phyloP scores from a whole-genome alignment of 2,113 vertebrate species.

The Nipponia nippon region DNA sequence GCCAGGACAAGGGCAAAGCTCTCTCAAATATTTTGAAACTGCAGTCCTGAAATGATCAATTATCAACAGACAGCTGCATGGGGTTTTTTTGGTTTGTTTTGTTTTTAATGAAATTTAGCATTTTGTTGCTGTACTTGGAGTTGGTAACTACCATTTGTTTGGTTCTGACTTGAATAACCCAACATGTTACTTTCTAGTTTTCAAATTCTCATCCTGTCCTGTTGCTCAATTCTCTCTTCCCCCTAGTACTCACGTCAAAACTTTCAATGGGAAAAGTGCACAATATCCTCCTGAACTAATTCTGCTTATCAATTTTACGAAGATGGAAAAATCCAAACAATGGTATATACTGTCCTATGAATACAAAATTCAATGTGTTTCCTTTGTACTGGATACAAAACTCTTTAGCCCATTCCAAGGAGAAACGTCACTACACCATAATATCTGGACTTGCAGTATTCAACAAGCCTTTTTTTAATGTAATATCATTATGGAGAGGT shows the following conservation, averaged over 20 bases:
- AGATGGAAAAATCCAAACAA: background rate
- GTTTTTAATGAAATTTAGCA: slow-evolving; percentile 50
- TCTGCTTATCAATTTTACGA: background rate
- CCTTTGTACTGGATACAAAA: background rate
- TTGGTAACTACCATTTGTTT: slow-evolving; percentile 16
- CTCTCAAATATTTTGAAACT: slow-evolving; percentile 68
- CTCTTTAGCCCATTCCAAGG: background rate
- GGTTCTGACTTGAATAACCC: background rate
- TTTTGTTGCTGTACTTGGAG: slow-evolving; percentile 1
- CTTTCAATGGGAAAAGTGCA: background rate
- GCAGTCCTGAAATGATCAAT: slow-evolving; percentile 58
- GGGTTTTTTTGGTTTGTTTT: background rate
- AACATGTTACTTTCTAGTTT: slow-evolving; percentile 23
- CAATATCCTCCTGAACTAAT: background rate
- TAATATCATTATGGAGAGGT: background rate
- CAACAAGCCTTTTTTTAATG: background rate
- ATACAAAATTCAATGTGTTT: background rate
- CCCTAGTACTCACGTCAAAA: background rate
- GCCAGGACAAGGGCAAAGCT: slow-evolving; percentile 53
- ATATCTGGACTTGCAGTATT: background rate
- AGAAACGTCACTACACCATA: background rate
- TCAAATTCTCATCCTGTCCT: background rate
- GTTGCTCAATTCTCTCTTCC: background rate
- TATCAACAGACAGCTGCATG: slow-evolving; percentile 67
- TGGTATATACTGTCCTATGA: background rate